phyloP scores from a whole-genome alignment of 2,888 invertebrate genomes.

The Pristionchus japonicus region DNA sequence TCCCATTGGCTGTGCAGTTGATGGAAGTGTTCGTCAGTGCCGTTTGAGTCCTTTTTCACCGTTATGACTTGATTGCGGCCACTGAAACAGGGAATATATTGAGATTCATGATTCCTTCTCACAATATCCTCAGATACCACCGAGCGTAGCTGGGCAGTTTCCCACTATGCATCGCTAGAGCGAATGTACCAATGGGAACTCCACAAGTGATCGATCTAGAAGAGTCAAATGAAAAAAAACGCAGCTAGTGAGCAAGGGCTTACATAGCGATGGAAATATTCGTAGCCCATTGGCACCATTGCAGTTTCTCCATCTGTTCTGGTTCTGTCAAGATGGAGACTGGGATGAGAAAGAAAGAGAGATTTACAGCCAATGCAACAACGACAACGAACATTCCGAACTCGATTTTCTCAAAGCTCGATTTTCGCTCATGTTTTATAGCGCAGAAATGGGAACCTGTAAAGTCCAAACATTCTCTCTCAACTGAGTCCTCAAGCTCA shows the following conservation, averaged over 20 bases:
- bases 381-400: neutral
- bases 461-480: neutral
- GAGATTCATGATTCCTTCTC: neutral
- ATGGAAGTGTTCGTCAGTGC: neutral
- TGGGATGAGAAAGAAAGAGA: neutral
- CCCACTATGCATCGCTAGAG: neutral
- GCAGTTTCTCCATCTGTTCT: neutral
- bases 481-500: neutral
- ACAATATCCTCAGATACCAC: neutral
- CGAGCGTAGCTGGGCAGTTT: neutral
- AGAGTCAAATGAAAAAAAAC: too few species aligned
- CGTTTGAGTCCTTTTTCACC: neutral
- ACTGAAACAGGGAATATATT: too few species aligned
- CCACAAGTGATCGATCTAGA: neutral
- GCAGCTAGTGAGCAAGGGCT: too few species aligned
- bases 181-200: neutral
- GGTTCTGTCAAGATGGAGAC: neutral
- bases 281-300: conserved; percentile 4
- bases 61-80: neutral
- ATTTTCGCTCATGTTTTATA: too few species aligned
- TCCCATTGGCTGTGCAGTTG: neutral
- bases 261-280: neutral
- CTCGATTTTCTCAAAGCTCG: neutral
- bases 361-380: neutral
- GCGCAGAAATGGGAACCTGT: too few species aligned